phyloP scores from a whole-genome alignment of 2,888 invertebrate genomes.

The Brassicogethes aeneus region DNA sequence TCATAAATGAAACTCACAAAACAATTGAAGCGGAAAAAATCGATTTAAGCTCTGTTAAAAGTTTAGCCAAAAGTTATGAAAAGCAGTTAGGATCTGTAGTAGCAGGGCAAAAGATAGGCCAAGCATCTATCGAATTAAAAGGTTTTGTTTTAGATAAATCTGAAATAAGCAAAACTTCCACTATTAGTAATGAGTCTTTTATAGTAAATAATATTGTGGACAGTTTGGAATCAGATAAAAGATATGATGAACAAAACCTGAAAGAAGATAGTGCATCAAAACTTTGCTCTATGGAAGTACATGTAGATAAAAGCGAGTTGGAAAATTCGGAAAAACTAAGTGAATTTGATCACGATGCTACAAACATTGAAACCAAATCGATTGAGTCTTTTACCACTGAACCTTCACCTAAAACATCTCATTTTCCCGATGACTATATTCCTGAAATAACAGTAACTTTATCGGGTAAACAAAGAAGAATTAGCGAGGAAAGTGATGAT shows the following conservation, averaged over 20 bases:
- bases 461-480: constrained; percentile 38
- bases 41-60: constrained; percentile 18
- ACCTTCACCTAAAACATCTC: constrained; percentile 22
- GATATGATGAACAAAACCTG: constrained; percentile 17
- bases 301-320: constrained; percentile 44
- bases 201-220: constrained; percentile 3
- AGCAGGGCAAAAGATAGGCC: constrained; percentile 18
- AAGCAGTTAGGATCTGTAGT: constrained; percentile 22
- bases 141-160: constrained; percentile 11
- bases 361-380: constrained; percentile 34
- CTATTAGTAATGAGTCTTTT: neutral
- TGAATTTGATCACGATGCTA: constrained; percentile 38
- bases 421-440: constrained; percentile 27
- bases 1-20: neutral
- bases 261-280: constrained; percentile 32
- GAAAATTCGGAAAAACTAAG: constrained; percentile 43
- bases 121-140: constrained; percentile 11
- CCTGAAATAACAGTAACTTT: constrained; percentile 40
- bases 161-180: constrained; percentile 12
- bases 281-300: constrained; percentile 43
- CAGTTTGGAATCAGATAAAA: constrained; percentile 5
- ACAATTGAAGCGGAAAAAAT: constrained; percentile 8
- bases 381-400: constrained; percentile 30
- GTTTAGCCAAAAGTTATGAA: constrained; percentile 26
- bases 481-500: constrained; percentile 39